phyloP scores from a whole-genome alignment of 2,888 invertebrate species.

The Hirtodrosophila cameraria region DNA sequence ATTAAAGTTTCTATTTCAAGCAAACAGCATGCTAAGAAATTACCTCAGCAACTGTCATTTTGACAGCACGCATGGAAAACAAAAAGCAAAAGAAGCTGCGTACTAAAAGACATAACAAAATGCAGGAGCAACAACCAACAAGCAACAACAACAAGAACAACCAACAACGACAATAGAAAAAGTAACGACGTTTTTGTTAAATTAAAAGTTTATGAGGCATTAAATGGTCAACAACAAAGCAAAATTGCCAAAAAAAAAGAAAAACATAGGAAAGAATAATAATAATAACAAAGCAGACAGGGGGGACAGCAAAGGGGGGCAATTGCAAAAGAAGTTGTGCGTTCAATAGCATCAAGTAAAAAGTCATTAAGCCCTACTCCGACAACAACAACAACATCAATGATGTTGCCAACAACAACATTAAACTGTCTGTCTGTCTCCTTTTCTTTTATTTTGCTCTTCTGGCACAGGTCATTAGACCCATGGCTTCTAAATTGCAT shows the following conservation, averaged over 20 bases:
- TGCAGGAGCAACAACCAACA: conserved; percentile 32
- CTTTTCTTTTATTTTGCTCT: conserved; percentile 1
- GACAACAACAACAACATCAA: conserved; percentile 26
- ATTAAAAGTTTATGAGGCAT: conserved; percentile 79
- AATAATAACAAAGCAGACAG: conserved; percentile 31
- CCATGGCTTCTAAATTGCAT: conserved; percentile 73
- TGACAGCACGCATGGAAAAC: conserved; percentile 43
- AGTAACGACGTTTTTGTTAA: conserved; percentile 74
- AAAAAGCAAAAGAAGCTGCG: conserved; percentile 32
- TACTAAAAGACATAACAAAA: conserved; percentile 60
- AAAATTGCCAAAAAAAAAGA: conserved; percentile 70
- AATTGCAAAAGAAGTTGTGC: conserved; percentile 35
- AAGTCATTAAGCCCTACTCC: conserved; percentile 72
- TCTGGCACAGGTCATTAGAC: conserved; percentile 73
- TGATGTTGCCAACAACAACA: conserved; percentile 43
- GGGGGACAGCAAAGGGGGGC: not conserved
- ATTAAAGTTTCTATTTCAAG: conserved; percentile 17
- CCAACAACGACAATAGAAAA: conserved; percentile 41
- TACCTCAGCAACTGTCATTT: conserved; percentile 70
- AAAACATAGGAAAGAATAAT: conserved; percentile 23
- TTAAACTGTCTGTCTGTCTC: conserved; percentile 32
- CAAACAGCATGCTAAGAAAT: conserved; percentile 43
- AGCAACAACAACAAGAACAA: conserved; percentile 27
- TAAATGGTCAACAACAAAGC: conserved; percentile 75
- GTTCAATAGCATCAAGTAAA: conserved; percentile 63